Base-by-base conservation (phyloP, 2,888 invertebrate species). In the Microplitis manilae region DNA sequence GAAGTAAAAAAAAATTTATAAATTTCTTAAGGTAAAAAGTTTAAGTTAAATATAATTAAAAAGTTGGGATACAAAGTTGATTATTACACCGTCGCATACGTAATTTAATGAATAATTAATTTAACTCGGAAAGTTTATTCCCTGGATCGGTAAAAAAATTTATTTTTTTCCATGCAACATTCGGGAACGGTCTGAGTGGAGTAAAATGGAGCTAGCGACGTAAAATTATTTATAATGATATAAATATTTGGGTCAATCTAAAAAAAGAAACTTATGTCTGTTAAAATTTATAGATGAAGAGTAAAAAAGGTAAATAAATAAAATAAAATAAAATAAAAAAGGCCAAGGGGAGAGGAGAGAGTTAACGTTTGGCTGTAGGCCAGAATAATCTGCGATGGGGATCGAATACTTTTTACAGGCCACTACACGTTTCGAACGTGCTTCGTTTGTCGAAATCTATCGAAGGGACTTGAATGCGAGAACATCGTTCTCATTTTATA, bases 191-290 rank as follows among this genome's bases (percentile, higher is more conserved):
- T 4, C 30, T 30, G 30, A 30, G 30, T 30, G 0, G 0, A 41
- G 7, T 70, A 15, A 61, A 60, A 30, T 39, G 39, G 38, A 61
- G 30, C 86, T 86, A 13, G 9, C 50, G 50, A 13, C 13, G 50
- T 50, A 13, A 50, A 50, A 50, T 50, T 13, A 86, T 83, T 80
- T 77, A 79, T 75, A 82, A 80, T 76, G 79, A 82, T 82, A 82
- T 82, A 83, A 84, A 85, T 84, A 87, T 86, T 83, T 85, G 83
- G 87, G 86, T 85, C 87, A 85, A 85, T 84, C 83, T 76, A 80
- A 83, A 85, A 74, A 50, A 74, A 79, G 73, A 87, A 87, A 85
- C 82, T 82, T 81, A 81, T 81, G 81, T 80, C 81, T 79, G 80
- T 81, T 81, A 82, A 81, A 74, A 73, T 64, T 61, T 73, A 74